Base-by-base conservation (phyloP, 2,888 invertebrate species). In the Caenorhabditis panamensis region DNA sequence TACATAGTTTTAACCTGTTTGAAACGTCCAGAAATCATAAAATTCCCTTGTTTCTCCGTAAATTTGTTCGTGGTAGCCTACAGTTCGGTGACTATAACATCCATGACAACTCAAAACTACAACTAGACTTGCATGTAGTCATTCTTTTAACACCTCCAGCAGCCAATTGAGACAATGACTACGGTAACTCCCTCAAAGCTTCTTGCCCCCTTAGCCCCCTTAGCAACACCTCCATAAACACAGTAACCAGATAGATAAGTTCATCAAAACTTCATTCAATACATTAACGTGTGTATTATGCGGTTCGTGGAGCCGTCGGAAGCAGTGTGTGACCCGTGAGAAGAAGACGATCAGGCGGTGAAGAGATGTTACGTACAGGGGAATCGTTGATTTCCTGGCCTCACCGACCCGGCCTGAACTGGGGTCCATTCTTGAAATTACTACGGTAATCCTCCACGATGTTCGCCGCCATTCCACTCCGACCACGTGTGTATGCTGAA, bases 401-500 rank as follows among this genome's bases (percentile, higher is more conserved):
- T 66, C 59, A 73, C 53, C 63, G 56, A 6, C 76, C 76, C 5
- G 76, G 76, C 31, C 76, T 62, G 36, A 49, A 54, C 9, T 61
- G 54, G 9, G 68, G n/a, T 24, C 36, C 62, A 54, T 28, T 68
- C 11, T 62, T 63, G 49, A 44, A 63, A 53, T 56, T 49, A 22
- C n/a, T 53, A 9, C 67, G 68, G 36, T 68, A 68, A 20, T 61
- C 61, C 2, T 77, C 68, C 26, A 54, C 36, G 9, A 77, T 63
- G 11, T 63, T 63, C 1, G 51, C 62, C 2, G 36, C 36, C 6
- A 68, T 36, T 11, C 41, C 67, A 47, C 76, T 49, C 13, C 67
- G 51, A 24, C 76, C 68, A 56, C 68, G 53, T 6, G 76, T 68
- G 26, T 63, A 63, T 20, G 76, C 76, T 77, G 68, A 37, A 73